A percentile compares a stretch with the other conserved stretches of the same genome.
Conservation (phyloP, 2,888 invertebrate genomes). For the Cryptophagus acutangulus region DNA sequence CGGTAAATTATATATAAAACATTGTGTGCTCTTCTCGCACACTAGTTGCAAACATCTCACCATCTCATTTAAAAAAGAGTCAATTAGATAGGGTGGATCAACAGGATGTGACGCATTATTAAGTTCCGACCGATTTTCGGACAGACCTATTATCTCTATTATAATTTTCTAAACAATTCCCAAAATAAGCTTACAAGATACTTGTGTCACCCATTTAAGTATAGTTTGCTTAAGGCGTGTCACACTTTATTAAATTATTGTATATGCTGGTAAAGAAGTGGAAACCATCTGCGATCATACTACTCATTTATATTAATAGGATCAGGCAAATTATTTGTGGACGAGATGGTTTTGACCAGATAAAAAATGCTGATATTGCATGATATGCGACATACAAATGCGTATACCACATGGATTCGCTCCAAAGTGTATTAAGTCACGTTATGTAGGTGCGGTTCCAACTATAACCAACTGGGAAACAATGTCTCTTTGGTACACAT, state of each 20-base stretch:
- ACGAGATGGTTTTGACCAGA: constrained; percentile 5
- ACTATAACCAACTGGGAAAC: constrained; percentile 26
- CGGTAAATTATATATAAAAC: constrained; percentile 20
- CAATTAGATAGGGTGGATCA: constrained; percentile 30
- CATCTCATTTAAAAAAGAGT: constrained; percentile 18
- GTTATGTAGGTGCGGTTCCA: constrained; percentile 29
- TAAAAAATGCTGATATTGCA: constrained; percentile 20
- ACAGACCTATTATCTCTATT: too few species aligned
- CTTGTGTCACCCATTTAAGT: too few species aligned
- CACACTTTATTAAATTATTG: constrained; percentile 1
- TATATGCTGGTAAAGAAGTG: too few species aligned
- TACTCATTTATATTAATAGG: too few species aligned
- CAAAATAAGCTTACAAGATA: too few species aligned
- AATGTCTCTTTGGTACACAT: constrained; percentile 11
- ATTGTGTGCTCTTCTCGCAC: constrained; percentile 6
- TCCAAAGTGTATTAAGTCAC: constrained; percentile 32
- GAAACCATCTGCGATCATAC: too few species aligned
- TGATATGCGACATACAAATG: constrained; percentile 16
- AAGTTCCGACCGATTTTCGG: constrained; percentile 23
- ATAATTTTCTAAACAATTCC: too few species aligned
- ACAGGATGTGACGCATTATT: constrained; percentile 30
- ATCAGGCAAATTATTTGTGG: too few species aligned
- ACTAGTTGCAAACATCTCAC: constrained; percentile 2
- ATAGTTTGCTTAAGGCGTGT: not conserved
- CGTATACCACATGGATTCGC: not conserved